Base-by-base conservation (phyloP, 1,140 invertebrate genomes). In the Monomorium pharaonis region DNA sequence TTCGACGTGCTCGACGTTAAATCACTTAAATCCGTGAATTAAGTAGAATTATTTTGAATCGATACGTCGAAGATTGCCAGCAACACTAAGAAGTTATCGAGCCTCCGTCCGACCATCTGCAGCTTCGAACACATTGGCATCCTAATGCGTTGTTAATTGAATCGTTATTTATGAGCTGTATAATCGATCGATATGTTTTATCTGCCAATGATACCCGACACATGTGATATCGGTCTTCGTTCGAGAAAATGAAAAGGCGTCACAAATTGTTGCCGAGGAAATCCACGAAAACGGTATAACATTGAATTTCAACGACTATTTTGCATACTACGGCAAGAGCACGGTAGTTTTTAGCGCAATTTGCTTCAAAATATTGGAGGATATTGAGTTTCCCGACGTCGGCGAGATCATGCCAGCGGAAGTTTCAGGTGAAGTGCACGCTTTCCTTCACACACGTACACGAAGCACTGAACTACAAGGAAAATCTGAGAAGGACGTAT, bases 251-350 rank as follows among this genome's bases (percentile, higher is more conserved):
- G 21, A 5, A 0, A 37, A 83, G 30, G 33, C 37, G 42, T 21
- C 7, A 44, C 44, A 24, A 44, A 24, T 27, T 44, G 63, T 16
- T 69, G 16, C 47, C 18, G 24, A 44, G 37, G 12, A 56, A 37
- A n/a, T 67, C 18, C 14, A 72, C 21, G 37, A 58, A 70, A 70
- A 47, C 24, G 5, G 1, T 24, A 69, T 37, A n/a, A n/a, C 49
- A 27, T 81, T 74, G 27, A 30, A 83, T 72, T 72, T 83, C n/a
- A 58, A 16, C 27, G 14, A n/a, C 42, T 74, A 74, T 74, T 37
- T 54, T 12, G 16, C 30, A 24, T 44, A n/a, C n/a, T 63, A 51
- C 44, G 12, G n/a, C n/a, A n/a, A 2, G 76, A 67, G 30, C 65
- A 37, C 14, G 12, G 2, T 60, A 44, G 44, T 78, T 83, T 37